Conservation (phyloP, 2,113 vertebrate species). For the Cochlearius cochlearius region DNA sequence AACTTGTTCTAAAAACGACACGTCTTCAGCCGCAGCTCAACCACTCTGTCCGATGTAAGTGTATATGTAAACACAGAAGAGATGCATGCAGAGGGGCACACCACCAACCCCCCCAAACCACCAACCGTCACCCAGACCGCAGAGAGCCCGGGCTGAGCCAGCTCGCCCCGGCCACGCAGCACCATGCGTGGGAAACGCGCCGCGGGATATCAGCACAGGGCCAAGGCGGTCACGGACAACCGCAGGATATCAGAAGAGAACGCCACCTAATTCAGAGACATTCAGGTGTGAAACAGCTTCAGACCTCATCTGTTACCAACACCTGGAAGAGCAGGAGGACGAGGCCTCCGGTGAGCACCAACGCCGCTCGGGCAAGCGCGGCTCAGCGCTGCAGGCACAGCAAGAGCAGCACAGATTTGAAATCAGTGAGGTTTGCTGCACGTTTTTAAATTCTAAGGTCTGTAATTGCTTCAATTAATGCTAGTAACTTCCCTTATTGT, state of each 20-base stretch:
- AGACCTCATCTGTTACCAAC: background rate
- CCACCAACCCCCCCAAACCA: background rate
- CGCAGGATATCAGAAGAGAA: fast-evolving
- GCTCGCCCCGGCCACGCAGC: background rate
- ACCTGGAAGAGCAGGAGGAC: background rate
- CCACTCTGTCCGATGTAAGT: background rate
- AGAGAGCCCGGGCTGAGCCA: background rate
- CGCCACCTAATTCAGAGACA: background rate
- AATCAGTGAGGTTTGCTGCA: background rate
- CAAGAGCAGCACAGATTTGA: background rate
- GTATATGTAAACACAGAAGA: background rate
- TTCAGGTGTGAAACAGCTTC: background rate
- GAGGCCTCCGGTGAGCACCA: background rate
- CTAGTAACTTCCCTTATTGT: background rate
- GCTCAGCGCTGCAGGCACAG: background rate
- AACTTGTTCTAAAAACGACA: background rate
- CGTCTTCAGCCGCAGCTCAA: background rate
- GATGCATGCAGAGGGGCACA: background rate
- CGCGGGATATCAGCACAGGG: fast-evolving
- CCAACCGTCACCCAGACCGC: background rate
- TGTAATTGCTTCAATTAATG: background rate
- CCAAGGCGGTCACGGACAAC: fast-evolving
- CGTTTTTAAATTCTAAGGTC: background rate
- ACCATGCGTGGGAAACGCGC: fast-evolving
- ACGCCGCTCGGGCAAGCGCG: fast-evolving